phyloP scores from a whole-genome alignment of 2,797 vertebrate genomes.

The Chromis chromis region DNA sequence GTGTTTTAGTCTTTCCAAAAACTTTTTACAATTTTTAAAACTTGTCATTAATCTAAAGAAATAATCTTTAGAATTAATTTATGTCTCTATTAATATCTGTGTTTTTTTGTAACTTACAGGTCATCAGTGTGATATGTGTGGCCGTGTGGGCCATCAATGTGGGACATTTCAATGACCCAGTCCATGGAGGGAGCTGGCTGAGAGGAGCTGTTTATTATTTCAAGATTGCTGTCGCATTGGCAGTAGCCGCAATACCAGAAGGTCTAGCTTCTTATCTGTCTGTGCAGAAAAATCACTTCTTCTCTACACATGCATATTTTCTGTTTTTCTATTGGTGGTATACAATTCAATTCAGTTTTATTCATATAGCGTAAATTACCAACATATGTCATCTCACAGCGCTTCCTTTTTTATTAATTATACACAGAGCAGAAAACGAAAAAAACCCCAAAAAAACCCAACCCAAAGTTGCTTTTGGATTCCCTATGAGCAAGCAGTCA shows the following conservation, averaged over 20 bases:
- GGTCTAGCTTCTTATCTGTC: conserved; percentile 58
- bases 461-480: no score
- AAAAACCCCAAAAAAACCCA: no score
- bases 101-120: conserved; percentile 64
- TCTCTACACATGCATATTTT: background rate
- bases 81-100: background rate
- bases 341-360: background rate
- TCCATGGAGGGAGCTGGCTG: conserved; percentile 88
- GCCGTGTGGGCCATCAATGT: conserved; percentile 89
- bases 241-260: conserved; percentile 87
- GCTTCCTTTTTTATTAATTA: no score
- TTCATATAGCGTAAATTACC: no score
- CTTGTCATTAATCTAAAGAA: no score
- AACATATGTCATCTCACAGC: no score
- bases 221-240: conserved; percentile 87
- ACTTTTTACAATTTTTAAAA: background rate
- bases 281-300: background rate
- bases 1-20: background rate
- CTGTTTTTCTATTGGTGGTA: background rate
- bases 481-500: no score
- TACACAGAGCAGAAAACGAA: no score
- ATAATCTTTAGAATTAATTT: background rate
- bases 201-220: conserved; percentile 88
- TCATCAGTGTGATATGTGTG: conserved; percentile 87
- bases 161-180: conserved; percentile 87